Evolutionary conservation across 2,113 vertebrate species (phyloP).

Genomic region (Corapipo altera): DNA sequence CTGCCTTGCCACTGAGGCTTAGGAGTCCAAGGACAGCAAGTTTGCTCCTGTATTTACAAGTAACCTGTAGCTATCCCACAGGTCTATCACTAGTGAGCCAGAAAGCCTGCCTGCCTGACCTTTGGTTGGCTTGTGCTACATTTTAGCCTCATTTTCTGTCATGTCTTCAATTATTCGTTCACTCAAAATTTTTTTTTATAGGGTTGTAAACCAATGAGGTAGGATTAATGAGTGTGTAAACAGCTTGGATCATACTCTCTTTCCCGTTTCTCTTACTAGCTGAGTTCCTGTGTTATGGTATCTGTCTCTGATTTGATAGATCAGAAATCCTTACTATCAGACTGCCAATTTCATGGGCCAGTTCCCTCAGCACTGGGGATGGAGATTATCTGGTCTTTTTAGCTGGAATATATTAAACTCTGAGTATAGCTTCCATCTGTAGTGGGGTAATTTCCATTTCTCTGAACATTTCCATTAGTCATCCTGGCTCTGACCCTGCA

Average conservation of each 20-base stretch:
- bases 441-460: constrained; percentile 51
- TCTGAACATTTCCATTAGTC: constrained; percentile 63
- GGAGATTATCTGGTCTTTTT: constrained; percentile 52
- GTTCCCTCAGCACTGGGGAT: constrained; percentile 5
- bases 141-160: background rate
- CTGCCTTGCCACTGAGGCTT: background rate
- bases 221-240: background rate
- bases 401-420: constrained; percentile 45
- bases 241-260: background rate
- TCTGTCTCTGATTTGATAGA: constrained; percentile 8
- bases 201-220: background rate
- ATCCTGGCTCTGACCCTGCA: constrained; percentile 61
- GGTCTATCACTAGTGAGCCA: background rate
- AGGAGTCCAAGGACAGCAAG: background rate
- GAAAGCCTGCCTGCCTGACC: background rate
- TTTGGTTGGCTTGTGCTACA: background rate
- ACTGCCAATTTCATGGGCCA: constrained; percentile 59
- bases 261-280: background rate
- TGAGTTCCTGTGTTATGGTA: background rate
- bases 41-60: background rate
- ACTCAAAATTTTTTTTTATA: background rate
- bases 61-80: background rate
- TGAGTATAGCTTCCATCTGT: constrained; percentile 16
- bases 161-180: background rate
- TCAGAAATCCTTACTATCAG: constrained; percentile 35